Evolutionary conservation across 2,888 invertebrate genomes (phyloP), one percentile per base, ranked within the genome.

Genomic region (Drosophila bunnanda): DNA sequence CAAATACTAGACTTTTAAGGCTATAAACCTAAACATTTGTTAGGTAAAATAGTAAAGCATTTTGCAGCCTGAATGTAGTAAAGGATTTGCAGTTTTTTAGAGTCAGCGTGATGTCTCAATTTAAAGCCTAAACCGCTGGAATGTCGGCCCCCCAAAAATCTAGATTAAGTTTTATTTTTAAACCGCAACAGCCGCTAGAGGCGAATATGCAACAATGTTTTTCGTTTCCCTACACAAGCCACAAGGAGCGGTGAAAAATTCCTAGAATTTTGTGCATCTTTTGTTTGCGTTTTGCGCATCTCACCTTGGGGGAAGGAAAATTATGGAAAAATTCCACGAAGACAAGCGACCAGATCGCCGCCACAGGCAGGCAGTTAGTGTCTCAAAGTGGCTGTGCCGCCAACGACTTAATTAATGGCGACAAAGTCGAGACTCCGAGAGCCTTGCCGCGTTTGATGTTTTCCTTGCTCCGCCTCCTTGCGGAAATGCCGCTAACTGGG

Each of bases 351-450:
- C 44, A 34, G 32, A 52, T 88, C 82, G 71, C 84, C 59, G 70
- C 52, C 77, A 65, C 64, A 66, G 76, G 69, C 64, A 66, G 76
- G 76, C 73, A 57, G 59, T 20, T 28, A n/a, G 32, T 52, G 20
- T 30, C 80, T 83, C 53, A 83, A 88, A 83, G 83, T 75, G 82
- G 76, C 68, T 72, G 65, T 81, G 82, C 82, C 86, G 88, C 78
- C 88, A 79, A 88, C 89, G 86, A 75, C 88, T 88, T 86, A 86
- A 88, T 89, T 88, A 88, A 89, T 77, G 79, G 82, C 76, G 89
- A 86, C 86, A 89, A 88, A 82, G 74, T 76, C 68, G 56, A 57
- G 32, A 20, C 17, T 20, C 17, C 12, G 12, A 13, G 69, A 17
- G 69, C 48, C 56, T 41, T 13, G 78, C 70, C 68, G 71, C 78